Evolutionary conservation across 2,797 vertebrate species (phyloP).

Genomic region (Sebastiscus albofasciatus): DNA sequence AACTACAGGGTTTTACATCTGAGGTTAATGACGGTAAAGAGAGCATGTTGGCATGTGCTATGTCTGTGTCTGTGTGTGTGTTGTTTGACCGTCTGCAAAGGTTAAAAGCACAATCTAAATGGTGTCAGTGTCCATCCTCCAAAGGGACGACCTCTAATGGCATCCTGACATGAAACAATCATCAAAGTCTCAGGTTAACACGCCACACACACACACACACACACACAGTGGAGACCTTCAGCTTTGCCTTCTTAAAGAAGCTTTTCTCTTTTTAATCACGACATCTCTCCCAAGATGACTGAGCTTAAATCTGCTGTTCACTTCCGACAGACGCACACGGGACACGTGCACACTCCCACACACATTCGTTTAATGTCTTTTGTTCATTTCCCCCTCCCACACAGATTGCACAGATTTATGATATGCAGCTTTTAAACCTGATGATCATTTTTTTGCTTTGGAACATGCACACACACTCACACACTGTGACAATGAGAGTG

Average conservation of each 20-base stretch:
- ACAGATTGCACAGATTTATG: constrained; percentile 10
- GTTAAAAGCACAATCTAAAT: constrained; percentile 32
- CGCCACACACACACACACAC: constrained; percentile 2
- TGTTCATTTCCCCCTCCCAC: constrained; percentile 33
- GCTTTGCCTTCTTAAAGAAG: constrained; percentile 15
- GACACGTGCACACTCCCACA: constrained; percentile 1
- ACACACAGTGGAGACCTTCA: background rate
- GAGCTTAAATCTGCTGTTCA: constrained; percentile 32
- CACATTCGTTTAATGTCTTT: constrained; percentile 6
- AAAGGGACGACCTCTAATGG: constrained; percentile 4
- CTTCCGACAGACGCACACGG: constrained; percentile 7
- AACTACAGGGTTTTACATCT: background rate
- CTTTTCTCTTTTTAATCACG: constrained; percentile 51
- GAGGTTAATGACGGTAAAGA: background rate
- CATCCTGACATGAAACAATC: constrained; percentile 21
- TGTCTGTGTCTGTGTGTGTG: background rate
- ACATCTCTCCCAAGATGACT: constrained; percentile 17
- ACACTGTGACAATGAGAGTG: background rate
- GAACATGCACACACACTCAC: background rate
- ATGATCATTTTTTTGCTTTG: background rate
- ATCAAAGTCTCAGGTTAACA: constrained; percentile 3
- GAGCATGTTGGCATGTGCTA: background rate
- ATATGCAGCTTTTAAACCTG: background rate
- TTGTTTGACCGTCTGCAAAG: background rate
- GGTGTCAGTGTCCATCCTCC: constrained; percentile 14